phyloP scores from a whole-genome alignment of 92 coral and sea anemone genomes.

The Phenganax marumi region DNA sequence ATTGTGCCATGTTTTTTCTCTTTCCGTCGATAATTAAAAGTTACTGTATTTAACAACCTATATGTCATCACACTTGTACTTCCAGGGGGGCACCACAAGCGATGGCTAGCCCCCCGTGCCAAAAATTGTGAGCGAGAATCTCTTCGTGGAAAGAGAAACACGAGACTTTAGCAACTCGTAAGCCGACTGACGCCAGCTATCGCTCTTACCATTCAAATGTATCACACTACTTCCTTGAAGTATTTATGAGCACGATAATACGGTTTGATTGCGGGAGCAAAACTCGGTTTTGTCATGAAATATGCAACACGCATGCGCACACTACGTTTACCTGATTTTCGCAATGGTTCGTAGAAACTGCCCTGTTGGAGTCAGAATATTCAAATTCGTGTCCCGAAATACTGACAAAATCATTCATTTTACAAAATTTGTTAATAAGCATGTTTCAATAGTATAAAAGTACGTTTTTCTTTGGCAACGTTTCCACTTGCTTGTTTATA shows the following conservation, averaged over 20 bases:
- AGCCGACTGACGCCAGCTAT: slow-evolving; percentile 57
- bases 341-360: too few species aligned
- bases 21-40: background rate
- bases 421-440: too few species aligned
- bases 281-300: background rate
- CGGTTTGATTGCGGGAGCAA: slow-evolving; percentile 10
- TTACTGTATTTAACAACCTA: background rate
- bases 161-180: slow-evolving; percentile 84
- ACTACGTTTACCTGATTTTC: too few species aligned
- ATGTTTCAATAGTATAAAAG: too few species aligned
- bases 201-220: slow-evolving; percentile 71
- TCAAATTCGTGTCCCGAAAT: too few species aligned
- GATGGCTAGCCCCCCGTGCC: slow-evolving; percentile 80
- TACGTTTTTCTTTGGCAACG: too few species aligned
- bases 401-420: too few species aligned
- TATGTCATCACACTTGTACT: background rate
- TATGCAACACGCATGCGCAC: too few species aligned
- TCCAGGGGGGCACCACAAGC: slow-evolving; percentile 82
- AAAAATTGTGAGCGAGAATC: slow-evolving; percentile 74
- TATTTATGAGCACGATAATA: background rate
- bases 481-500: too few species aligned
- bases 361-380: too few species aligned
- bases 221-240: accelerated
- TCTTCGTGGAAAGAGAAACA: slow-evolving; percentile 75
- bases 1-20: background rate